Conservation (phyloP, 2,113 vertebrate genomes). For the Tyto alba region DNA sequence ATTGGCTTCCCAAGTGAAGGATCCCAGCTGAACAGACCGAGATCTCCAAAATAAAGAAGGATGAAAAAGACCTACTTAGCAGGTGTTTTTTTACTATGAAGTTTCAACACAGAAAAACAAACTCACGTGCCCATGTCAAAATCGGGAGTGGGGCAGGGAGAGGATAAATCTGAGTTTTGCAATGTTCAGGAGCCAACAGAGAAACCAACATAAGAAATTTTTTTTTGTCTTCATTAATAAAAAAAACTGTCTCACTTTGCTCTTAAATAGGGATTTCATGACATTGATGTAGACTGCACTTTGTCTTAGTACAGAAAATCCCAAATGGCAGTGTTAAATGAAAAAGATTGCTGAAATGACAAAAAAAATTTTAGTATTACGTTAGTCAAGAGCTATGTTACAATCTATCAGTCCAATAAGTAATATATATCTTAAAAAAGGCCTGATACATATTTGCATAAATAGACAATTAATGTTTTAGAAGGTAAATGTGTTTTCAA, state of each 20-base stretch:
- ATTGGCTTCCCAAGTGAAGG: not conserved
- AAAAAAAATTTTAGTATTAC: slow-evolving; percentile 13
- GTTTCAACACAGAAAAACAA: not conserved
- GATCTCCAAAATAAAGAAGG: not conserved
- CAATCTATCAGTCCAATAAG: not conserved
- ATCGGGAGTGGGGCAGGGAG: not conserved
- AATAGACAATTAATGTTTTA: slow-evolving; percentile 11
- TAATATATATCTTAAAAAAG: slow-evolving; percentile 24
- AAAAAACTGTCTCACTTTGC: not conserved
- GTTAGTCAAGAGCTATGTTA: slow-evolving; percentile 3
- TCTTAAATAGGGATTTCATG: not conserved
- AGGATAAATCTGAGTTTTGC: not conserved
- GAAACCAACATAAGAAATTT: not conserved
- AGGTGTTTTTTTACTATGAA: not conserved
- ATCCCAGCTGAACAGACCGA: not conserved
- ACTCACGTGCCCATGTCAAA: not conserved
- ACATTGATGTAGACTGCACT: not conserved
- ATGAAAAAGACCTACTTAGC: not conserved
- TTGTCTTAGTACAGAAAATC: not conserved
- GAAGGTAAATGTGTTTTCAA: not conserved
- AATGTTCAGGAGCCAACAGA: not conserved
- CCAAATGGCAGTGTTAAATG: slow-evolving; percentile 6
- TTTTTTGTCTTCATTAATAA: not conserved
- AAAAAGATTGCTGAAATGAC: slow-evolving; percentile 42
- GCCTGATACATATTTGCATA: slow-evolving; percentile 28